phyloP scores from a whole-genome alignment of 2,113 vertebrate species.

The Neotoma lepida region DNA sequence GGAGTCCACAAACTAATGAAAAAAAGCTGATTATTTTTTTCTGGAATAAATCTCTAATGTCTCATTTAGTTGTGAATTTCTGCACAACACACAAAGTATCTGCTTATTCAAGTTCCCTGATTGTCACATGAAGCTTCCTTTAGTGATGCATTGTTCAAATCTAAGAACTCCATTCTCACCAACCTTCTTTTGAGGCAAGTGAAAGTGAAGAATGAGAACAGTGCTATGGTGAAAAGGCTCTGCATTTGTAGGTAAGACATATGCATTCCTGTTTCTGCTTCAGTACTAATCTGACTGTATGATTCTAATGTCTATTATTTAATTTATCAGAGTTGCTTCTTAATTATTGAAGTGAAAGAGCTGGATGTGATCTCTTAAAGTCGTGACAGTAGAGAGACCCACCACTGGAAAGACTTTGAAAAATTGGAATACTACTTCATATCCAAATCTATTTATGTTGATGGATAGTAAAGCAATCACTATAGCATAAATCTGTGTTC shows the following conservation, averaged over 20 bases:
- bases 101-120: not conserved
- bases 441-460: conserved; percentile 1
- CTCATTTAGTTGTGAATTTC: conserved; percentile 57
- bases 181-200: not conserved
- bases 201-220: conserved; percentile 19
- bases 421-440: not conserved
- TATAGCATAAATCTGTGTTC: no score
- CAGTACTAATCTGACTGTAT: not conserved
- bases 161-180: conserved; percentile 28
- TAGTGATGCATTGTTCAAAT: not conserved
- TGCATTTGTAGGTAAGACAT: conserved; percentile 5
- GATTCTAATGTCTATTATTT: conserved; percentile 17
- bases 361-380: not conserved
- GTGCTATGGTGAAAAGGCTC: not conserved
- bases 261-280: not conserved
- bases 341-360: conserved; percentile 31
- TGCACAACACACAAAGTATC: not conserved
- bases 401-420: conserved; percentile 29
- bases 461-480: not conserved
- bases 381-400: not conserved
- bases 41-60: conserved; percentile 39
- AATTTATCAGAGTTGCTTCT: not conserved
- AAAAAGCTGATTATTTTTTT: conserved; percentile 27
- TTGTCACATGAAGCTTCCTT: conserved; percentile 13
- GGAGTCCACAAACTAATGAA: not conserved